phyloP scores from a whole-genome alignment of 2,797 vertebrate species.

The Chromobotia macracanthus region DNA sequence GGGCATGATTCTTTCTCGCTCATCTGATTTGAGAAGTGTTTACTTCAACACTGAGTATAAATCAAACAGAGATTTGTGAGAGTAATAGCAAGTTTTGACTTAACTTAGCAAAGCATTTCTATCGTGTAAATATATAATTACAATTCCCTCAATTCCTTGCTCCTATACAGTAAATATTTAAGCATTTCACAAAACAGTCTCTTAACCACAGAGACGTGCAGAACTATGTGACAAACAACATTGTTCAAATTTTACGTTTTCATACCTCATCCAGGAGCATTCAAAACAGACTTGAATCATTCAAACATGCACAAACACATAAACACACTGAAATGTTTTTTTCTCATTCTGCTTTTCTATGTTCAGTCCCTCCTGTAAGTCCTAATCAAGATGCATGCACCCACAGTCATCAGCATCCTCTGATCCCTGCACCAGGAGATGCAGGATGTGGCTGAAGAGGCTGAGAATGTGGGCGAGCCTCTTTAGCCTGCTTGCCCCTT shows the following conservation, averaged over 20 bases:
- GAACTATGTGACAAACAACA: conserved; percentile 22
- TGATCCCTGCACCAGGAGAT: too few species aligned
- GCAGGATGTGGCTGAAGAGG: too few species aligned
- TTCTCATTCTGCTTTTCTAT: conserved; percentile 26
- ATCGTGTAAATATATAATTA: not conserved
- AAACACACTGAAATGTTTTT: not conserved
- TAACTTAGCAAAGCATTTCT: not conserved
- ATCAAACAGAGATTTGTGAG: not conserved
- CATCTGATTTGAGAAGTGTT: conserved; percentile 2
- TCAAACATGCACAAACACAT: not conserved
- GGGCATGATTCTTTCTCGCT: too few species aligned
- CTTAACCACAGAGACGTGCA: conserved; percentile 23
- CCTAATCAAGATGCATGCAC: conserved; percentile 73
- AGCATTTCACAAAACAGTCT: not conserved
- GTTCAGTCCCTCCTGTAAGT: conserved; percentile 60
- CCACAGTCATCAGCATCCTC: too few species aligned
- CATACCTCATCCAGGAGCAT: not conserved
- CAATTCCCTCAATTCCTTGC: not conserved
- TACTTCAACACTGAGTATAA: not conserved
- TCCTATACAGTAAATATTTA: conserved; percentile 17
- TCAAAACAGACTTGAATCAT: conserved; percentile 2
- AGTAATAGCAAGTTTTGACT: not conserved
- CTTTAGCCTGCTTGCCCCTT: too few species aligned
- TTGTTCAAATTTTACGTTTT: conserved; percentile 21
- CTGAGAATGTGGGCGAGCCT: too few species aligned